phyloP scores from a whole-genome alignment of 1,140 invertebrate genomes.

The Xylocopa sonorina region DNA sequence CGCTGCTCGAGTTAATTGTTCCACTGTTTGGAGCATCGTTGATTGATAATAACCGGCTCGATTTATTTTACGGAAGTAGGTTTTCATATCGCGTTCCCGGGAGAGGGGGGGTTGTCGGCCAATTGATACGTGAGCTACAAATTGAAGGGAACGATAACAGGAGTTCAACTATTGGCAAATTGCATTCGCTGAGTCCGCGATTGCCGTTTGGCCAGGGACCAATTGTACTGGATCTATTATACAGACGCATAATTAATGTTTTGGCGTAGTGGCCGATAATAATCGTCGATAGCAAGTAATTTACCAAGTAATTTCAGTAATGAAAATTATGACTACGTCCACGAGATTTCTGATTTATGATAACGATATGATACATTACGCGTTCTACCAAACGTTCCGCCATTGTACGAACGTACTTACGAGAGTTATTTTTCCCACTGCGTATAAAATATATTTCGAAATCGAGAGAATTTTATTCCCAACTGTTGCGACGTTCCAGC shows the following conservation, averaged over 20 bases:
- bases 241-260: constrained; percentile 35
- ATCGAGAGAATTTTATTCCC: no score
- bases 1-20: not conserved
- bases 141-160: constrained; percentile 13
- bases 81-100: not conserved
- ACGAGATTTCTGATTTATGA: not conserved
- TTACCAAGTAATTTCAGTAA: not conserved
- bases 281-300: constrained; percentile 1
- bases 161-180: constrained; percentile 36
- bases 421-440: not conserved
- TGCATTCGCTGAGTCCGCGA: constrained; percentile 35
- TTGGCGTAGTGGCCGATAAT: not conserved
- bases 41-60: not conserved
- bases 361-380: no score
- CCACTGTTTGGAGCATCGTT: not conserved
- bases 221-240: constrained; percentile 37
- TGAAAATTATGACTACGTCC: constrained; percentile 11
- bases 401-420: no score
- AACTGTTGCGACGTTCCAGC: no score
- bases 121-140: not conserved
- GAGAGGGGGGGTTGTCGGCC: not conserved
- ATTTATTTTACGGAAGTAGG: not conserved
- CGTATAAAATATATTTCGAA: not conserved
- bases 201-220: constrained; percentile 32
- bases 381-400: no score